These are phyloP conservation scores for Lamprologus callipterus DNA, from an alignment of 2,113 vertebrate genomes.

Conservation along the genomic window DNA sequence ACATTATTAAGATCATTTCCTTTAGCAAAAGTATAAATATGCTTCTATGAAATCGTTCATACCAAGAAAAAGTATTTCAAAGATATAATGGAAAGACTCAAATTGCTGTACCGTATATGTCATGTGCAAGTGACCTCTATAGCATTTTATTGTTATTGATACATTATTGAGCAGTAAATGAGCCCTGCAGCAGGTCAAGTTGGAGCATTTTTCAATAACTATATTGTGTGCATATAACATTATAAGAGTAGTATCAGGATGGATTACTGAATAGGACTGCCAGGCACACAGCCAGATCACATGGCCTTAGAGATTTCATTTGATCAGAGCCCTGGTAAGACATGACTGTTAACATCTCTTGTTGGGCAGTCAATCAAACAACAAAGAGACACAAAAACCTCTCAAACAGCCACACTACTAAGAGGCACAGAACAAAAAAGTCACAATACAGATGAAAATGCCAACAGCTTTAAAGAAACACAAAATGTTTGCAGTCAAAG, in stretches of 20 bases:
- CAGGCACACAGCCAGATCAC: not conserved
- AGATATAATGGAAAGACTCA: not conserved
- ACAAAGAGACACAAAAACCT: not conserved
- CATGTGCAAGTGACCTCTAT: not conserved
- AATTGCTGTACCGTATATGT: not conserved
- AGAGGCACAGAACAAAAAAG: not conserved
- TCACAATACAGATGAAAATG: not conserved
- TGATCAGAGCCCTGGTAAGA: not conserved
- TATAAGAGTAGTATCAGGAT: not conserved
- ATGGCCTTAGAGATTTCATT: not conserved
- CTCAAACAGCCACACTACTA: not conserved
- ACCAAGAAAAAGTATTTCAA: not conserved
- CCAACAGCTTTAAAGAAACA: not conserved
- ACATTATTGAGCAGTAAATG: not conserved
- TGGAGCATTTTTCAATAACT: not conserved
- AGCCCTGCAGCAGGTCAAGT: not conserved
- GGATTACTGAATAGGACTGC: not conserved
- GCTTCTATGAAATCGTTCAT: not conserved
- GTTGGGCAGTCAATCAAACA: not conserved
- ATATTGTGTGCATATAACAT: not conserved
- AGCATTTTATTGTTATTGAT: not conserved
- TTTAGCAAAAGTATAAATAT: not conserved
- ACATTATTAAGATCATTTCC: not conserved
- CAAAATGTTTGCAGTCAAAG: not conserved
- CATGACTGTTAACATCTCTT: not conserved